These are phyloP conservation scores for Drosophila neutralis DNA, from an alignment of 2,888 invertebrate species.

Conservation along the genomic window DNA sequence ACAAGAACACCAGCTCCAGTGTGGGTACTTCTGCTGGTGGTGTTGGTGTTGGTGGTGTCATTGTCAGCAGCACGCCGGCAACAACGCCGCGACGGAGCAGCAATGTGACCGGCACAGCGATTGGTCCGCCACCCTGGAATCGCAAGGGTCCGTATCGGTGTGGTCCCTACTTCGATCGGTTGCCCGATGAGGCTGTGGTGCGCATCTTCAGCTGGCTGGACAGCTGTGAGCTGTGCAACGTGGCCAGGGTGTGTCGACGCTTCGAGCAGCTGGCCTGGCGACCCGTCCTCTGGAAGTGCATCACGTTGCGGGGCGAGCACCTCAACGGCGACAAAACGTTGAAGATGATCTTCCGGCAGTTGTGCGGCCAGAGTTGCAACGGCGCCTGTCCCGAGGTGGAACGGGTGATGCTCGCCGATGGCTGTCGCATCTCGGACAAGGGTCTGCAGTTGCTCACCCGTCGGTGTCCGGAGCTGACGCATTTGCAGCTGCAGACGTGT, in stretches of 20 bases:
- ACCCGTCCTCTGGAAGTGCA: slow-evolving; percentile 90
- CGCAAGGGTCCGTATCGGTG: slow-evolving; percentile 83
- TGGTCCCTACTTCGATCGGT: slow-evolving; percentile 86
- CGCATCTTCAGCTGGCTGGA: slow-evolving; percentile 90
- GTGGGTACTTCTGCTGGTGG: slow-evolving; percentile 36
- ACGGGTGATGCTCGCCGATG: slow-evolving; percentile 88
- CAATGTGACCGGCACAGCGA: slow-evolving; percentile 48
- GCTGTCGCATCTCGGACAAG: slow-evolving; percentile 90
- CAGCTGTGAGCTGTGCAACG: slow-evolving; percentile 90
- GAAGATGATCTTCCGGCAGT: slow-evolving; percentile 87
- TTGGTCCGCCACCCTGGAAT: slow-evolving; percentile 83
- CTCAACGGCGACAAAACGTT: slow-evolving; percentile 88
- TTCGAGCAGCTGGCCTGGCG: slow-evolving; percentile 92
- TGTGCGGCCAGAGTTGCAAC: slow-evolving; percentile 88
- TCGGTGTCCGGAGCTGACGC: slow-evolving; percentile 92
- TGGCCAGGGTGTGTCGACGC: slow-evolving; percentile 90
- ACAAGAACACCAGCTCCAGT: slow-evolving; percentile 38
- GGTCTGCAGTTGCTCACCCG: slow-evolving; percentile 91
- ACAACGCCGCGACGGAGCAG: slow-evolving; percentile 60
- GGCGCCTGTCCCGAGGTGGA: slow-evolving; percentile 89
- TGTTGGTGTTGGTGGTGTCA: slow-evolving; percentile 51
- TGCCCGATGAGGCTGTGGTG: slow-evolving; percentile 89
- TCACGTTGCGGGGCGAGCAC: slow-evolving; percentile 87
- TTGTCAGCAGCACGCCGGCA: slow-evolving; percentile 61
- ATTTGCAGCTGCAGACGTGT: slow-evolving; percentile 91